A percentile compares a stretch with the other conserved stretches of the same genome.
phyloP scores from a whole-genome alignment of 2,888 invertebrate genomes.

The Harpagoxenus sublaevis region DNA sequence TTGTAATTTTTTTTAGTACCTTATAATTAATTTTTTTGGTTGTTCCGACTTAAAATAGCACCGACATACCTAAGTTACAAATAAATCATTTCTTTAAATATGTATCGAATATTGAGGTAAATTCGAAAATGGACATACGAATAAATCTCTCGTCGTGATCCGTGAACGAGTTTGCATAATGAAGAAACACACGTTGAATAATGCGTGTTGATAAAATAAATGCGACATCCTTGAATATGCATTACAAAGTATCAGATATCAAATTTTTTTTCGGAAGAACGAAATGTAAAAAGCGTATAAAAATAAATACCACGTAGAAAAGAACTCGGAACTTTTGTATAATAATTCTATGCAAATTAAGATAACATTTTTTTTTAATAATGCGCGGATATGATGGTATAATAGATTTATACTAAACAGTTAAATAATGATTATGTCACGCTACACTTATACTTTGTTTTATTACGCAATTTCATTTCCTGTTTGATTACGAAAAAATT shows the following conservation, averaged over 20 bases:
- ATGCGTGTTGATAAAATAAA: not conserved
- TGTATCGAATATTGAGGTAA: not conserved
- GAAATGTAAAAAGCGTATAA: not conserved
- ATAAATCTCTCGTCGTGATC: not conserved
- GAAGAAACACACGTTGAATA: not conserved
- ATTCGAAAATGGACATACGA: not conserved
- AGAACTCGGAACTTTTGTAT: not conserved
- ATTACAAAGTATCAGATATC: not conserved
- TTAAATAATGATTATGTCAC: not conserved
- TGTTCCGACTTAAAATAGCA: constrained; percentile 1
- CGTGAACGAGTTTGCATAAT: not conserved
- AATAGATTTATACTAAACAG: not conserved
- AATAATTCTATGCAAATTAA: not conserved
- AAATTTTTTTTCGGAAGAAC: not conserved
- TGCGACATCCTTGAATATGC: not conserved
- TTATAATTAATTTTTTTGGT: too few relatives aligned
- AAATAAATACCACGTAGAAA: not conserved
- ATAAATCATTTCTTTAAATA: constrained; percentile 17
- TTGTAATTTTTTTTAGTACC: too few relatives aligned
- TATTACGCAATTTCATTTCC: not conserved
- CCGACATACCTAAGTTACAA: not conserved
- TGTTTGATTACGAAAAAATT: not conserved
- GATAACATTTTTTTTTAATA: not conserved
- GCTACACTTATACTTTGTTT: not conserved
- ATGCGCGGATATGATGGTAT: not conserved